Evolutionary conservation across 1,140 invertebrate species (phyloP), one percentile per base, ranked within the genome.

Genomic region (Hylyphantes graminicola): DNA sequence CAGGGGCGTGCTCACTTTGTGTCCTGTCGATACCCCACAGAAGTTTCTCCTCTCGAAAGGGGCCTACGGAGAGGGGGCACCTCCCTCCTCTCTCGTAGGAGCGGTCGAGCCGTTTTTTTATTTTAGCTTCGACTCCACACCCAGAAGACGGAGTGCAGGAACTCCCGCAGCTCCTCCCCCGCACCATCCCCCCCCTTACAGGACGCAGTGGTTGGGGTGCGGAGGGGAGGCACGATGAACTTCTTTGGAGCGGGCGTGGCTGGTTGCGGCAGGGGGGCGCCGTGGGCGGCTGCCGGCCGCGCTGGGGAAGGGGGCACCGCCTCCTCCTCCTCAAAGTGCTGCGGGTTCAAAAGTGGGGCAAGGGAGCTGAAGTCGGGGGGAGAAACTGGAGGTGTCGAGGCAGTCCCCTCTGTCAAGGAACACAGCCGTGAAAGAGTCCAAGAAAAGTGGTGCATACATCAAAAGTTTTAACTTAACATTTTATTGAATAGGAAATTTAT

Each of bases 21-120:
- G 80, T 89, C 88, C 13, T 87, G 74, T 89, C 88, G n/a, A 89
- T 59, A n/a, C 96, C 95, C 86, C n/a, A 97, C 94, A n/a, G 91
- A 97, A 96, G 91, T 98, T 96, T 88, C 96, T 96, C 88, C 96
- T 97, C 89, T 99, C 97, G 92, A 98, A 98, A 2, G 97, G 97
- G 2, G 97, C 96, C 86, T n/a, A n/a, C 95, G 92, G 3, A 98
- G 89, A 51, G 98, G 90, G 2, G 94, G 93, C 12, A 96, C 93
- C 87, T 94, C 93, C 76, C 98, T 96, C 63, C 94, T 89, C 88
- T 95, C 86, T 97, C 96, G 87, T 90, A 89, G 35, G 90, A 90
- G 74, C 95, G 92, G 88, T 98, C 95, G 55, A 97, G 88, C 70
- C 97, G n/a, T n/a, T n/a, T n/a, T n/a, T n/a, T n/a, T n/a, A n/a